Evolutionary conservation across 2,888 invertebrate genomes (phyloP), one percentile per base, ranked within the genome.

Genomic region (Eupeodes latifasciatus): DNA sequence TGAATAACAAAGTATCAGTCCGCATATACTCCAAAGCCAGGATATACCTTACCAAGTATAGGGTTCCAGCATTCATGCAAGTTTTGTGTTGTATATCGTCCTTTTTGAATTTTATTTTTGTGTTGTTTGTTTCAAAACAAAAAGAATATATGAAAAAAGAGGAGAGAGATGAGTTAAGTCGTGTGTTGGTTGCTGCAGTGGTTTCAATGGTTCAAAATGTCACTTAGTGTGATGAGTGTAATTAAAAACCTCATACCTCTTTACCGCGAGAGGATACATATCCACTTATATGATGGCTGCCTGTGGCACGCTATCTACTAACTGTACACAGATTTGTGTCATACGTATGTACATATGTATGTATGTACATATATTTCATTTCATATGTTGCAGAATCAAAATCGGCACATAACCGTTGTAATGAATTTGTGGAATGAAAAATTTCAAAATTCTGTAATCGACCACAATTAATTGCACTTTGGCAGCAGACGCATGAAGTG

Each of bases 401-500:
- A 79, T 82, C 86, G 82, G 79, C 78, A 76, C 66, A 75, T 77
- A 11, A 61, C 19, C 34, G 57, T 72, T 72, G 72, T 72, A 66
- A 61, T 36, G 51, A 6, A 40, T 27, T 34, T 55, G 62, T 27
- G 40, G 66, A 16, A 9, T 55, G 34, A 80, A 80, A 81, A 83
- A 71, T 72, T 72, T 84, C 76, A 55, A 74, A 87, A 80, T 87
- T 84, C 80, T 87, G 84, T 87, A 87, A 84, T 87, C 87, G 87
- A 87, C 87, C 87, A 81, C 87, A 87, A 87, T 84, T 84, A 76
- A 87, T 87, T 87, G 87, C 69, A 66, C 80, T 61, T 51, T 62
- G 77, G 49, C 14, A 47, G 27, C 64, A 66, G 44, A 36, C 44
- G 44, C 1, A 40, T 4, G 6, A 49, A 59, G 11, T 12, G 27